Conservation (phyloP, 2,113 vertebrate species). For the Nanorana parkeri region DNA sequence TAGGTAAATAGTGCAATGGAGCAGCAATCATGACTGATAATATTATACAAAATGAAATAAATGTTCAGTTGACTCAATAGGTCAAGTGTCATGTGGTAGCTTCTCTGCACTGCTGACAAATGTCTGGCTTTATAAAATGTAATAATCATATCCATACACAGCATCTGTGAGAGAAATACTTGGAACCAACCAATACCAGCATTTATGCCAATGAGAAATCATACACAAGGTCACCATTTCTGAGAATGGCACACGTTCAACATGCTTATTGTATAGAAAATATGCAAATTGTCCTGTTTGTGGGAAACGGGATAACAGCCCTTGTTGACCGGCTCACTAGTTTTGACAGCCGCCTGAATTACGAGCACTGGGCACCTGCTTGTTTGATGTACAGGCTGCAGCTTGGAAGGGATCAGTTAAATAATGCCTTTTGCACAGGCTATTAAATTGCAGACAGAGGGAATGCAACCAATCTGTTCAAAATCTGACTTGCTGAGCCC, state of each 20-base stretch:
- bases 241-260: background rate
- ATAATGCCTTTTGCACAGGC: conserved; percentile 53
- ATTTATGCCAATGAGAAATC: too few relatives aligned
- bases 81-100: too few relatives aligned
- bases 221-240: background rate
- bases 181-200: too few relatives aligned
- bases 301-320: conserved; percentile 49
- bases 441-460: conserved; percentile 54
- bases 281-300: conserved; percentile 42
- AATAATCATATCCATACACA: too few relatives aligned
- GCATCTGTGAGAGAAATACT: too few relatives aligned
- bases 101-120: too few relatives aligned
- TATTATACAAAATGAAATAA: too few relatives aligned
- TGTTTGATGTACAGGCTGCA: conserved; percentile 55
- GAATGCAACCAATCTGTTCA: conserved; percentile 48
- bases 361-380: conserved; percentile 50
- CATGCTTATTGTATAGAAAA: background rate
- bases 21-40: too few relatives aligned
- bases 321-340: conserved; percentile 35
- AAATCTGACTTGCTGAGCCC: conserved; percentile 52
- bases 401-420: conserved; percentile 55
- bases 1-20: too few relatives aligned
- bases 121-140: too few relatives aligned
- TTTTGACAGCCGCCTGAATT: conserved; percentile 53
- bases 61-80: too few relatives aligned